Base-by-base conservation (phyloP, 2,888 invertebrate genomes). In the Stenchaetothrips biformis region DNA sequence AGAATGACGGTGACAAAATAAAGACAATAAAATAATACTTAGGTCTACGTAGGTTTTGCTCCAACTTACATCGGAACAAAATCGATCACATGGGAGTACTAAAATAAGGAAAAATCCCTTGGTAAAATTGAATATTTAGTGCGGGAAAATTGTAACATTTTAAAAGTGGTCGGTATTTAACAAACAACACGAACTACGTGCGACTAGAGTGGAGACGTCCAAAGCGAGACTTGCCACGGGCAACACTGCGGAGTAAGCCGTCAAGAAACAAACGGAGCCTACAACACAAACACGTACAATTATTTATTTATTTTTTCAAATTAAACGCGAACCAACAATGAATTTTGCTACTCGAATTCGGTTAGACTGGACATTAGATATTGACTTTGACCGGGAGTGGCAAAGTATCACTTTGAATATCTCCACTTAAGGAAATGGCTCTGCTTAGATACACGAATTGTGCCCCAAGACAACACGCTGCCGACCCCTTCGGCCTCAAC, bases 61-160 rank as follows among this genome's bases (percentile, higher is more conserved):
- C 59, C 59, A 21, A 25, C 21, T 25, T 25, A 74, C 25, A 25
- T 74, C 67, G 25, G 67, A 25, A 74, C 67, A 74, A 74, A 74
- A 74, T 74, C 67, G 67, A 74, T 74, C 67, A 74, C 67, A 74
- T 74, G 67, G 67, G 67, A 74, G 21, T 74, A 74, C 67, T 74
- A 74, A 21, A 74, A 74, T 21, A 74, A 74, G 67, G 67, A 74
- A 74, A 74, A 25, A 74, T 25, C 67, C 67, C 25, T 74, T 25
- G 67, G 25, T 25, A 74, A 74, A 74, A 25, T 74, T 11, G 67
- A 67, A 67, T 67, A 67, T 21, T 21, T n/a, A 25, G 67, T 74
- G 67, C 67, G 67, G 67, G 67, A 21, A 74, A 74, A 74, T 74
- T 37, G 37, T 37, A 21, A 74, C 25, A 74, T 74, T 74, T 74